phyloP scores from a whole-genome alignment of 2,113 vertebrate genomes.

The Dipodomys spectabilis region DNA sequence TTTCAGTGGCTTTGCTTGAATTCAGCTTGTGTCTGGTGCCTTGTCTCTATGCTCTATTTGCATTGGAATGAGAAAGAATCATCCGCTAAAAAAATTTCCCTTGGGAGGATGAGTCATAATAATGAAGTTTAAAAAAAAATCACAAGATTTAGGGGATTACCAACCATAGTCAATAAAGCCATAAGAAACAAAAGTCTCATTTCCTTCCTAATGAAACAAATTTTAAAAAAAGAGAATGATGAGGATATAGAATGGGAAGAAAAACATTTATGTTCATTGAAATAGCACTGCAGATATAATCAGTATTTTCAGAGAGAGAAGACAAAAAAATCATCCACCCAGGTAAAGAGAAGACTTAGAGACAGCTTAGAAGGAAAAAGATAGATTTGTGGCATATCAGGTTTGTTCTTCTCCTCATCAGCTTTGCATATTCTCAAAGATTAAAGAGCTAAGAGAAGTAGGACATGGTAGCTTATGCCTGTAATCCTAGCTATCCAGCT shows the following conservation, averaged over 20 bases:
- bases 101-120: neutral
- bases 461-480: too few relatives aligned
- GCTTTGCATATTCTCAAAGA: neutral
- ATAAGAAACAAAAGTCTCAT: conserved; percentile 11
- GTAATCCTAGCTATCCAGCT: too few relatives aligned
- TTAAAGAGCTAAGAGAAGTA: neutral
- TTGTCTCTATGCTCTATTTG: conserved; percentile 50
- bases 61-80: neutral
- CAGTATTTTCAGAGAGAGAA: conserved; percentile 1
- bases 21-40: conserved; percentile 9
- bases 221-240: too few relatives aligned
- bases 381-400: neutral
- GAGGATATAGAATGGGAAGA: neutral
- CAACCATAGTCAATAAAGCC: conserved; percentile 36
- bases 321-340: neutral
- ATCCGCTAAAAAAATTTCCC: conserved; percentile 25
- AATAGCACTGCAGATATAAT: neutral
- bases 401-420: neutral
- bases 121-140: neutral
- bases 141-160: conserved; percentile 29
- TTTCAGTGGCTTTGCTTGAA: conserved; percentile 41
- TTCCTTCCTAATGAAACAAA: conserved; percentile 11
- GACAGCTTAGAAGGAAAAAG: neutral
- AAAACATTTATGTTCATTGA: neutral
- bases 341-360: neutral